phyloP scores from a whole-genome alignment of 2,797 vertebrate genomes.

The Acrossocheilus fasciatus region DNA sequence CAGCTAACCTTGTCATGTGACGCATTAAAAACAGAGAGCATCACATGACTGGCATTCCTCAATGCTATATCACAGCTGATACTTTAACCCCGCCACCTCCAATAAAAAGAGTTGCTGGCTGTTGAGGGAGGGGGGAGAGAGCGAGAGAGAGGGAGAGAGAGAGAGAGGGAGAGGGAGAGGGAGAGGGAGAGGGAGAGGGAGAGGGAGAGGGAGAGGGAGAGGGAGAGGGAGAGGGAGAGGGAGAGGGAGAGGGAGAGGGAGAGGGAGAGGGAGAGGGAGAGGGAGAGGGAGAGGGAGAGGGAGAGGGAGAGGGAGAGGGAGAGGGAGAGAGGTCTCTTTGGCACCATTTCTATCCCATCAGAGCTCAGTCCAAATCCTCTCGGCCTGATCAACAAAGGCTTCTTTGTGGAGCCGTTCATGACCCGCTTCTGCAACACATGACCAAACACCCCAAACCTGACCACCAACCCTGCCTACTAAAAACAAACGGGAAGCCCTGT shows the following conservation, averaged over 20 bases:
- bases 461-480: not conserved
- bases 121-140: not conserved
- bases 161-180: not conserved
- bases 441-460: conserved; percentile 32
- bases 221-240: not conserved
- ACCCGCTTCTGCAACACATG: not conserved
- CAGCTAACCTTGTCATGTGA: not conserved
- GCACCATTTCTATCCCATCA: conserved; percentile 28
- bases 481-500: not conserved
- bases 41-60: conserved; percentile 34
- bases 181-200: not conserved
- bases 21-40: conserved; percentile 18
- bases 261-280: not conserved
- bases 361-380: conserved; percentile 32
- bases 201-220: not conserved
- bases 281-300: not conserved
- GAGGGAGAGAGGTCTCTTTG: not conserved
- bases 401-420: conserved; percentile 16
- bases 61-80: conserved; percentile 3
- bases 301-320: not conserved
- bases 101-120: not conserved
- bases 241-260: not conserved
- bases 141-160: not conserved
- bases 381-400: conserved; percentile 32
- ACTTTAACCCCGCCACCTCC: conserved; percentile 2